Evolutionary conservation across 2,888 invertebrate genomes (phyloP), one percentile per base, ranked within the genome.

Genomic region (Tenthredo scrophulariae): DNA sequence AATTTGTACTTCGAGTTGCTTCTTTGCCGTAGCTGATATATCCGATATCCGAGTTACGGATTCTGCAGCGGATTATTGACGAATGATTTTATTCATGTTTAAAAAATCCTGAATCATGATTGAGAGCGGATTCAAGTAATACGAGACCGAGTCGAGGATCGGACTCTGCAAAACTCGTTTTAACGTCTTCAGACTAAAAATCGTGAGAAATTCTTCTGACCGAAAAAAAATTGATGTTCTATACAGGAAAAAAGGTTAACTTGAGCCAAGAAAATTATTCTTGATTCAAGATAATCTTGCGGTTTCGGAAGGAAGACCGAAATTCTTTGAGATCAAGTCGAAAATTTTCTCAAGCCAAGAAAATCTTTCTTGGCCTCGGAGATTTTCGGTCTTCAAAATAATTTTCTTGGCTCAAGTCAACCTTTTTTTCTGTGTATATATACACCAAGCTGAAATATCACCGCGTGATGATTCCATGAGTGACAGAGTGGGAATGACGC

Each of bases 1-100:
- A 89, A 90, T 89, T 89, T 84, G 85, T 85, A 86, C 88, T 88
- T 87, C 87, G 86, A 87, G 77, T 77, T 77, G 50, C 72, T 50
- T 46, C 77, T 50, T 54, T 54, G 29, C 33, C 33, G 54, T n/a
- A 54, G 54, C 15, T 46, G 77, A 50, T 54, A 33, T 67, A 33
- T 33, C 33, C 54, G 33, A 74, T 40, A 43, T 33, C 15, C 67
- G 40, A 33, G 40, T 40, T 77, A n/a, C 77, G 29, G n/a, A 43
- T 54, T 77, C 77, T n/a, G 50, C 29, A 15, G 2, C 6, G 33
- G 77, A 54, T 77, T 77, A 77, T 77, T 77, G 77, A 77, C 77
- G 50, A 77, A 50, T 50, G 50, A 77, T 80, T 80, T 80, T 62
- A 62, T 80, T 62, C 33, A 7, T 26, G 37, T 22, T 37, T 62